Base-by-base conservation (phyloP, 2,888 invertebrate genomes). In the Drosophila algonquin region DNA sequence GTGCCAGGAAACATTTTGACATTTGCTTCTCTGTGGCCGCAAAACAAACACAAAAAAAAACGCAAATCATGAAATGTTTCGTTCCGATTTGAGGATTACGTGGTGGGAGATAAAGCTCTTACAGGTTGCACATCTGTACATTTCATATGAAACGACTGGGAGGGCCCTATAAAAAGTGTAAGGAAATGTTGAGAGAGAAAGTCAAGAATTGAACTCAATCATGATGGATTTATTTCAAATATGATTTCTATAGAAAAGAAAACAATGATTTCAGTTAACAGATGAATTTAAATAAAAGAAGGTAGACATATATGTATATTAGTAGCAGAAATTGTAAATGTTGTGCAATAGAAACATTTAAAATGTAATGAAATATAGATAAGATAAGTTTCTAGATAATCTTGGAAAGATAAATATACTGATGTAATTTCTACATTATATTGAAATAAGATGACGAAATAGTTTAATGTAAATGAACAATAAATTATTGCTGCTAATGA, bases 1-100 rank as follows among this genome's bases (percentile, higher is more conserved):
- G 71, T 52, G 73, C 70, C 70, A 71, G 76, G 61, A 82, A 81
- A 72, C 63, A 85, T 79, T 87, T 81, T 81, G 87, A 81, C 75
- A 72, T 73, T 83, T 61, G 65, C 45, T 54, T 60, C 40, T 55
- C n/a, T 55, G 24, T 35, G 24, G 46, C 53, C 44, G 47, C 44
- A 48, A 45, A 32, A 3, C 21, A 21, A 16, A 35, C 44, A 32
- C 45, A 55, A 14, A 16, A 24, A 16, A 35, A 44, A 50, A 32
- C 1, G 24, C 30, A 56, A 18, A 16, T 16, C 21, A 12, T 50
- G 40, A 30, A 50, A 48, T 46, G 18, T 7, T 47, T 51, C 18
- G 27, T 30, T 18, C 3, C 44, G 45, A 56, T 30, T 44, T 44
- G 16, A 14, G 18, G 24, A 18, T 24, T 59, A 68, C 47, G 59